Evolutionary conservation across 1,140 invertebrate genomes (phyloP).

Genomic region (Reticulitermes speratus): DNA sequence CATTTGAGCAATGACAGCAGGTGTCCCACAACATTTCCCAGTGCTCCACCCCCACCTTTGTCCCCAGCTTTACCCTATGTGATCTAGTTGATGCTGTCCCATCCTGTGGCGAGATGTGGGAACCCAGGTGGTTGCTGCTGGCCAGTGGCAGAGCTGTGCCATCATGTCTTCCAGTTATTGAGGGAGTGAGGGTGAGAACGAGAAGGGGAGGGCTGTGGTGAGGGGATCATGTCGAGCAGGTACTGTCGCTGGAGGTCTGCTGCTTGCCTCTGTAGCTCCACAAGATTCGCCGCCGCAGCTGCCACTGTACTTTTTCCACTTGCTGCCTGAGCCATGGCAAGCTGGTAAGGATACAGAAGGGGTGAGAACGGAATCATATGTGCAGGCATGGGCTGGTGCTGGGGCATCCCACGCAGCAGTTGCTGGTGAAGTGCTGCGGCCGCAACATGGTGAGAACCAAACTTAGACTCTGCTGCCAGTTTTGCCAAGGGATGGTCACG

Average conservation of each 20-base stretch:
- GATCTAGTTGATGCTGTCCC: neutral
- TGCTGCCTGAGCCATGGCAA: slow-evolving; percentile 74
- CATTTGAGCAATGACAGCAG: slow-evolving; percentile 1
- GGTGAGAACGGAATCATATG: slow-evolving; percentile 84
- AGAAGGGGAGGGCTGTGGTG: slow-evolving; percentile 43
- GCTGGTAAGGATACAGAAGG: slow-evolving; percentile 81
- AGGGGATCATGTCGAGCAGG: slow-evolving; percentile 94
- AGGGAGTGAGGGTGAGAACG: slow-evolving; percentile 28
- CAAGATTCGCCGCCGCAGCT: slow-evolving; percentile 57
- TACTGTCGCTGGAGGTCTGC: slow-evolving; percentile 93
- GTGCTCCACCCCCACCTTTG: neutral
- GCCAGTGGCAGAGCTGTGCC: neutral
- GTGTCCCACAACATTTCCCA: neutral
- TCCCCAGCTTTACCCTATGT: too few relatives aligned
- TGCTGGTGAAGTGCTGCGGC: slow-evolving; percentile 73
- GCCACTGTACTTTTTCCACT: slow-evolving; percentile 55
- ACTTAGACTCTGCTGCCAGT: slow-evolving; percentile 58
- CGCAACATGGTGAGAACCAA: slow-evolving; percentile 57
- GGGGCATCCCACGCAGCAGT: slow-evolving; percentile 53
- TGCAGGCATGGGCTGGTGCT: slow-evolving; percentile 55
- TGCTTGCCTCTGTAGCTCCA: slow-evolving; percentile 74
- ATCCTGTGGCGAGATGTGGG: neutral
- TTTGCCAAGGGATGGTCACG: slow-evolving; percentile 50
- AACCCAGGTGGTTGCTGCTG: neutral
- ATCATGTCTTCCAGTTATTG: slow-evolving; percentile 36